Base-by-base conservation (phyloP, 2,888 invertebrate genomes). In the Arrhopalites spinosus region DNA sequence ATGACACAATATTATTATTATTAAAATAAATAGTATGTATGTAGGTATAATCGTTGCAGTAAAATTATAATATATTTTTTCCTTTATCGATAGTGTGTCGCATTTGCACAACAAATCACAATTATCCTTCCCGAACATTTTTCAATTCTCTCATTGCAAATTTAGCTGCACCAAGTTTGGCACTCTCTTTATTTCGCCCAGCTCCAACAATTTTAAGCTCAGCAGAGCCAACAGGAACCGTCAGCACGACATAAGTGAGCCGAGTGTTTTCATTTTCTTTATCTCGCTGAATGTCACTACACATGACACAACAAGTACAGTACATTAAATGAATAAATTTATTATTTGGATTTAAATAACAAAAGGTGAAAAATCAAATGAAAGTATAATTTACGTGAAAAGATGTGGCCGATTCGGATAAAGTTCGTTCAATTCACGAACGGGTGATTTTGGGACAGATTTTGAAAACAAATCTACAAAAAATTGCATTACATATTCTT, bases 391-490 rank as follows among this genome's bases (percentile, higher is more conserved):
- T 89, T 85, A 93, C 93, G 88, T 88, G 84, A 95, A 96, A 56
- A 95, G 91, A 74, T 91, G 89, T 47, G 3, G 2, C 7, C 86
- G 86, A 0, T 92, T 92, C 78, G 93, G 92, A 80, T 91, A 90
- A 84, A 90, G 89, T 86, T 99, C 98, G 82, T 92, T 87, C 0
- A 99, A 86, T 81, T 93, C 89, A 67, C 96, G 88, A n/a, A 98
- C 91, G 0, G 96, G 93, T 84, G 96, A 95, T 83, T 93, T 92
- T 1, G 98, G 98, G 27, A 96, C 91, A 80, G 92, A 89, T 64
- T 86, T 86, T 43, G 92, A 91, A 86, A 97, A 99, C 77, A 89
- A 86, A 72, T 91, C 91, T 90, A 84, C 11, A 36, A 29, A 76
- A 72, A 36, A 17, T 20, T 8, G 23, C 13, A 11, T 2, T 47